Evolutionary conservation across 2,797 vertebrate species (phyloP).

Genomic region (Catharus ustulatus): DNA sequence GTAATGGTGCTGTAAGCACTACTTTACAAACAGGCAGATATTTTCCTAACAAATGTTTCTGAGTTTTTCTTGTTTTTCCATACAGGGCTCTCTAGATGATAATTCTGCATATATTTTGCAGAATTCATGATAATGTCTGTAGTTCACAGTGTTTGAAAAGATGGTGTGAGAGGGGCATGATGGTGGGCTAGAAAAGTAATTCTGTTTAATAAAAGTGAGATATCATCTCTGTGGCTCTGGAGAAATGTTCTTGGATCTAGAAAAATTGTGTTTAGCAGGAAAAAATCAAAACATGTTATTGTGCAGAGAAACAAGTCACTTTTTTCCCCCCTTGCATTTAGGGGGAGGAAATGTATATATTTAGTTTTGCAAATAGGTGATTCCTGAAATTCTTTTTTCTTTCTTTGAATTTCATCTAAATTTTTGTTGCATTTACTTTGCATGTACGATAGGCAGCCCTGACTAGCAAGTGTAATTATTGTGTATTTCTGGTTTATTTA

Average conservation of each 20-base stretch:
- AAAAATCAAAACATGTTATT: neutral
- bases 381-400: conserved; percentile 38
- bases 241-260: neutral
- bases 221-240: neutral
- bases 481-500: conserved; percentile 77
- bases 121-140: conserved; percentile 18
- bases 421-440: conserved; percentile 47
- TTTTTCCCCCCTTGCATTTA: neutral
- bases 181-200: conserved; percentile 35
- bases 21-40: neutral
- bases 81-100: neutral
- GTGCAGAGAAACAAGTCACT: neutral
- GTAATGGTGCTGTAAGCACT: neutral
- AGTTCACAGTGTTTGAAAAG: conserved; percentile 44
- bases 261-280: conserved; percentile 35
- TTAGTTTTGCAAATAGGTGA: neutral
- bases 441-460: conserved; percentile 61
- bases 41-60: neutral
- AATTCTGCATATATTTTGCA: neutral
- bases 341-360: neutral
- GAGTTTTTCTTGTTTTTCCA: neutral
- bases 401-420: neutral
- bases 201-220: neutral
- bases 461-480: conserved; percentile 75
- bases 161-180: neutral